phyloP scores from a whole-genome alignment of 2,113 vertebrate genomes.

The Oreochromis tanganicae region DNA sequence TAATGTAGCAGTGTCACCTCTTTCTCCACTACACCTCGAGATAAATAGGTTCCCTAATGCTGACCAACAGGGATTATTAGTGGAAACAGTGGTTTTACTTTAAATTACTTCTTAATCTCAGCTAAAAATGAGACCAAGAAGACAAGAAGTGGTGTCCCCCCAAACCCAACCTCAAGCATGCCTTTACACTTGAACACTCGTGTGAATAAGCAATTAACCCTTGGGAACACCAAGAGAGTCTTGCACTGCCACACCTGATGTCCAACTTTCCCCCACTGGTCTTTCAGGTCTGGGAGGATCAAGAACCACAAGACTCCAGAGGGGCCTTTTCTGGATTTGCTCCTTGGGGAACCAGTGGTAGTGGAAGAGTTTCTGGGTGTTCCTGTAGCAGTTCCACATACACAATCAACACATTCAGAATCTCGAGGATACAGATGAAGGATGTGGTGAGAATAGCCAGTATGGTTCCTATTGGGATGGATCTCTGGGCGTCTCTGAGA shows the following conservation, averaged over 20 bases:
- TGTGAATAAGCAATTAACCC: not conserved
- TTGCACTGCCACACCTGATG: not conserved
- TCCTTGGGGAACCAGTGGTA: not conserved
- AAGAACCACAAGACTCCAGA: not conserved
- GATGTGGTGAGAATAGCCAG: slow-evolving; percentile 92
- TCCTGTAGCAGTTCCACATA: not conserved
- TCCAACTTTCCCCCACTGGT: not conserved
- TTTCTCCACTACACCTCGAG: not conserved
- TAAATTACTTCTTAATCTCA: not conserved
- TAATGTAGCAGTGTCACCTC: not conserved
- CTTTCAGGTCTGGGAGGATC: not conserved
- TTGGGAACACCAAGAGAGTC: not conserved
- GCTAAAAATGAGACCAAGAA: not conserved
- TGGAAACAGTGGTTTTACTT: not conserved
- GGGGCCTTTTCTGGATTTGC: not conserved
- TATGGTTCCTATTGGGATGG: slow-evolving; percentile 93
- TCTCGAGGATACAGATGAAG: slow-evolving; percentile 89
- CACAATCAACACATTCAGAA: accelerated
- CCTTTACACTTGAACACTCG: accelerated
- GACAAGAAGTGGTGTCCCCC: accelerated
- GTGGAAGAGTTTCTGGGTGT: not conserved
- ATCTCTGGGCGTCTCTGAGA: slow-evolving; percentile 89
- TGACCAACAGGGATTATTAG: not conserved
- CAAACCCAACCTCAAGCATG: not conserved
- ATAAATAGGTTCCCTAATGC: not conserved